Conservation (phyloP, 2,888 invertebrate species). For the Eurytoma californica region DNA sequence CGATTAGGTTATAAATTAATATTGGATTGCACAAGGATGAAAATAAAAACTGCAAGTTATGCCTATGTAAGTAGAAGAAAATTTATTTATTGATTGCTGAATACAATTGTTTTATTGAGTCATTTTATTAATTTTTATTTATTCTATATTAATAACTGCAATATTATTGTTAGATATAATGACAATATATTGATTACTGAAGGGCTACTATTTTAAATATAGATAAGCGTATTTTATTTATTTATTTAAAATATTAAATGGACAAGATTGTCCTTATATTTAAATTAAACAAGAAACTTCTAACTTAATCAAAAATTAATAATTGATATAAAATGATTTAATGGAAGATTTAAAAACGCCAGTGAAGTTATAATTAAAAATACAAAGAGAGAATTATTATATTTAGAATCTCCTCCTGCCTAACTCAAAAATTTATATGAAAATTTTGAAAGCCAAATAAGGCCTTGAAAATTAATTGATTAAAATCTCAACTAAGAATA, state of each 20-base stretch:
- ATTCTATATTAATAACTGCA: not conserved
- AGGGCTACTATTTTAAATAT: slow-evolving; percentile 14
- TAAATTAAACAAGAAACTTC: slow-evolving; percentile 44
- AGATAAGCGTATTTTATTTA: not conserved
- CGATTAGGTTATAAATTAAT: not conserved
- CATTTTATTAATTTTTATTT: not conserved
- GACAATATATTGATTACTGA: not conserved
- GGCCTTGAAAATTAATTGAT: no score
- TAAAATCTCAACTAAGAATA: no score
- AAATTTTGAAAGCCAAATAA: no score
- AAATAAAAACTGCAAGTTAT: not conserved
- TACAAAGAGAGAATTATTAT: no score
- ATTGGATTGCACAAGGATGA: not conserved
- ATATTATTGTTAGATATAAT: slow-evolving; percentile 1
- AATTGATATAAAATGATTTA: no score
- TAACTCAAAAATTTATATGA: no score
- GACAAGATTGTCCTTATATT: not conserved
- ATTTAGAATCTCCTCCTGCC: no score
- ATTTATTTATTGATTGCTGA: slow-evolving; percentile 8
- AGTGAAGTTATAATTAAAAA: no score
- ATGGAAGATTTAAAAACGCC: no score
- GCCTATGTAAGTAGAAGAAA: slow-evolving; percentile 7
- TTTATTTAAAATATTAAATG: not conserved
- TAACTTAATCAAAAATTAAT: no score
- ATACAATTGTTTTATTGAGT: not conserved